Conservation (phyloP, 1,140 invertebrate genomes). For the Drosophila burlai region DNA sequence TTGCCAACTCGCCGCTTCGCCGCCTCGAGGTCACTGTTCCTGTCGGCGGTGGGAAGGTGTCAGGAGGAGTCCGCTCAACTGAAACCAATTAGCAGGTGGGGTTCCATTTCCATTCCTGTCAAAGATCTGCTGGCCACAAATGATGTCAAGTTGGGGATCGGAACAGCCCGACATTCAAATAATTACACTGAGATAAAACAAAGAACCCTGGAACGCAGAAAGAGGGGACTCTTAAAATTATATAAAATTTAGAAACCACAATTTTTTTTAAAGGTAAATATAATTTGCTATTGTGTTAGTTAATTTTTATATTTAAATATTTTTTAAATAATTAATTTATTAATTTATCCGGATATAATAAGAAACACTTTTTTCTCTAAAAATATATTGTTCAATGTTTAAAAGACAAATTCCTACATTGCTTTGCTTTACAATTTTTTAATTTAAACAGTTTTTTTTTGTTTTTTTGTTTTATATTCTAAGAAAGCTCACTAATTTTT, state of each 20-base stretch:
- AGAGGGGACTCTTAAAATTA: background rate
- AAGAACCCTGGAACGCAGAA: too few species aligned
- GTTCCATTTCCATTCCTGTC: slow-evolving; percentile 34
- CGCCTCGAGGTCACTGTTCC: slow-evolving; percentile 48
- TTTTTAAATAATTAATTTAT: too few species aligned
- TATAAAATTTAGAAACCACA: background rate
- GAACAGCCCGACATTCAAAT: background rate
- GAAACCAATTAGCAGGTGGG: slow-evolving; percentile 62
- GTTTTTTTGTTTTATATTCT: background rate
- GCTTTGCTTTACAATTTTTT: too few species aligned
- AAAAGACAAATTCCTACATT: too few species aligned
- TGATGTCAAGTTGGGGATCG: slow-evolving; percentile 29
- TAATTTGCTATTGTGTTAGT: background rate
- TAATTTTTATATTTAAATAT: background rate
- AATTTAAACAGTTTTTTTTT: too few species aligned
- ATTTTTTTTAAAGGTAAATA: background rate
- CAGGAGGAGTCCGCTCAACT: slow-evolving; percentile 37
- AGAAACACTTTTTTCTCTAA: too few species aligned
- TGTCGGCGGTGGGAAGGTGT: slow-evolving; percentile 42
- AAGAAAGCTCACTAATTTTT: background rate
- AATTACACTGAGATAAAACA: slow-evolving; percentile 8
- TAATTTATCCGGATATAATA: too few species aligned
- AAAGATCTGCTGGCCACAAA: slow-evolving; percentile 12
- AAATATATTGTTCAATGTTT: too few species aligned
- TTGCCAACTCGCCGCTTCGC: background rate